Conservation (phyloP, 2,888 invertebrate genomes). For the Drosophila meridionalis region DNA sequence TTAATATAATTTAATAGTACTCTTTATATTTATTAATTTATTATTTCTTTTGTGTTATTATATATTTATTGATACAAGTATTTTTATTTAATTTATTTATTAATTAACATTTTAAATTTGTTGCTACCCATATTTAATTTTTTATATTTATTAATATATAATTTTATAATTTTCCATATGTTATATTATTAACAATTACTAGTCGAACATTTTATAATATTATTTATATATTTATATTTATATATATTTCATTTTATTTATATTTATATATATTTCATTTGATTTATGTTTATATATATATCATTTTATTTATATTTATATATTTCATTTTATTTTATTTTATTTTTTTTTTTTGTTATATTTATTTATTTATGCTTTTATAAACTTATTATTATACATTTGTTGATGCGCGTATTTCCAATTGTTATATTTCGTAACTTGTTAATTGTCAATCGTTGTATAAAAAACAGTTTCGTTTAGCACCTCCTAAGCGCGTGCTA, state of each 20-base stretch:
- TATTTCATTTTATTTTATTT: too few relatives aligned
- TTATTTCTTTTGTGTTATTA: too few relatives aligned
- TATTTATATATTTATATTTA: not conserved
- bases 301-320: too few relatives aligned
- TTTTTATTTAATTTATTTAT: not conserved
- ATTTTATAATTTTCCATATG: too few relatives aligned
- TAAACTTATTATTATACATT: not conserved
- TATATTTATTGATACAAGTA: too few relatives aligned
- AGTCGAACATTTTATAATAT: not conserved
- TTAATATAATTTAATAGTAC: too few relatives aligned
- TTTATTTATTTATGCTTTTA: not conserved
- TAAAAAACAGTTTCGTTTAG: conserved; percentile 10
- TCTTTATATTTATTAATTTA: too few relatives aligned
- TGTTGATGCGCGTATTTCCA: not conserved
- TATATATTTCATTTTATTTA: too few relatives aligned
- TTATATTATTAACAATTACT: too few relatives aligned
- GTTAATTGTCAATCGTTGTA: conserved; percentile 13
- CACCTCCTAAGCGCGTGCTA: conserved; percentile 7
- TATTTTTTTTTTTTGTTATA: not conserved
- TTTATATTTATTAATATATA: too few relatives aligned
- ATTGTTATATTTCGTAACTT: conserved; percentile 3
- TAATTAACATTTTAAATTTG: not conserved
- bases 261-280: too few relatives aligned
- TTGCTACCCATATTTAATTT: not conserved
- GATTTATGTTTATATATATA: too few relatives aligned